Percentiles rank a stretch among this genome's conserved stretches.
phyloP scores from a whole-genome alignment of 2,797 vertebrate species.

The Phoxinus dragarum region DNA sequence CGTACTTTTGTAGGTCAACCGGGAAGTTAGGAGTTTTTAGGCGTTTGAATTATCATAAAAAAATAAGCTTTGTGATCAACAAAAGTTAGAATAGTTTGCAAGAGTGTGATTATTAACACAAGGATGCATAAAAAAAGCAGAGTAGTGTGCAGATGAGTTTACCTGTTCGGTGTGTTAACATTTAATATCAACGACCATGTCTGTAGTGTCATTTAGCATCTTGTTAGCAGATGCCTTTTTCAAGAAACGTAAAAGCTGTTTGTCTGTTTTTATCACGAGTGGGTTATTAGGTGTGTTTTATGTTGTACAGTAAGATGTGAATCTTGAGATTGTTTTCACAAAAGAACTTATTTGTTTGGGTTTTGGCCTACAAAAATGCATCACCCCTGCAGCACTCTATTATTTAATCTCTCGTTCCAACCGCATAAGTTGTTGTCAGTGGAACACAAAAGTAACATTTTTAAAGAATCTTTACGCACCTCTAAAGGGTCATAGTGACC shows the following conservation, averaged over 20 bases:
- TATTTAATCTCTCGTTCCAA: not conserved
- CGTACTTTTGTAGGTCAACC: not conserved
- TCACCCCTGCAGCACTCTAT: not conserved
- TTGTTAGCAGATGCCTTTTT: not conserved
- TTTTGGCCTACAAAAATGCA: not conserved
- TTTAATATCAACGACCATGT: not conserved
- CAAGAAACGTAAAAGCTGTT: not conserved
- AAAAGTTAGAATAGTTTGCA: too few relatives aligned
- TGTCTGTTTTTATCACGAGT: too few relatives aligned
- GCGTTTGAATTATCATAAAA: not conserved
- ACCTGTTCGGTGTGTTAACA: not conserved
- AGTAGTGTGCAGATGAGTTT: not conserved
- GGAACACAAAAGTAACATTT: not conserved
- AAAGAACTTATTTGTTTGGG: not conserved
- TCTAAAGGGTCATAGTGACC: not conserved
- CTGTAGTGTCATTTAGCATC: not conserved
- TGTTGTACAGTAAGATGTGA: not conserved
- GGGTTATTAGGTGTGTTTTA: not conserved
- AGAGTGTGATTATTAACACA: too few relatives aligned
- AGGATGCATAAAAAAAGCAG: not conserved
- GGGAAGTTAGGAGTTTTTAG: not conserved
- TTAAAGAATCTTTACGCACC: not conserved
- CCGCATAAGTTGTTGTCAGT: not conserved
- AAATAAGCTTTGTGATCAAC: too few relatives aligned
- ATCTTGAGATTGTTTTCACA: not conserved